Evolutionary conservation across 2,113 vertebrate genomes (phyloP), one percentile per base, ranked within the genome.

Genomic region (Crotalus viridis): DNA sequence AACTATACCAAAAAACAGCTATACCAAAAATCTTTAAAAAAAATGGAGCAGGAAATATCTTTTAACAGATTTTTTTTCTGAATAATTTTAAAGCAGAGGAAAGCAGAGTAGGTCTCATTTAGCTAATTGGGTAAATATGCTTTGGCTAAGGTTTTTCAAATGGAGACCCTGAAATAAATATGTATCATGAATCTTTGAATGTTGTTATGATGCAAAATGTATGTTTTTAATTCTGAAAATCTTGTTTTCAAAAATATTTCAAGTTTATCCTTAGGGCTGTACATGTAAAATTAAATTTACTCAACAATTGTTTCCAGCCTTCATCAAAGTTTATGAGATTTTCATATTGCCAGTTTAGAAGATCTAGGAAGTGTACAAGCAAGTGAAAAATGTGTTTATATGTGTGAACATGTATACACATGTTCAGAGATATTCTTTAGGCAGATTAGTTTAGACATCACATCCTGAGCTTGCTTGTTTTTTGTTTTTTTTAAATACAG

Each of bases 381-480:
- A 81, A 39, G 74, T 39, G 33, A 39, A 81, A 81, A 81, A 39
- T 81, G n/a, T 39, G n/a, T 39, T 74, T 74, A 33, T 17, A 21
- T 39, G 33, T 81, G 33, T 39, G 19, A 81, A 81, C 74, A 43
- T 21, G 7, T 81, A 81, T 81, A 21, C 17, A 81, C 33, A 39
- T 81, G 17, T 81, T 81, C 74, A 81, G 17, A 81, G 33, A 8
- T 43, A 89, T 48, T 95, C 95, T 95, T 93, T 88, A 93, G 55
- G 85, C 57, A 93, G 8, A 33, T 39, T 33, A 89, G 93, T 94
- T 94, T 64, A 90, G 19, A 91, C 61, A 46, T 91, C 93, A 52
- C 22, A 81, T 90, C 81, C 88, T 85, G 33, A 69, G 22, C 10
- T 19, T 91, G 22, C 85, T 91, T 92, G 19, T 28, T 51, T 51